These are phyloP conservation scores for Apus apus DNA, from an alignment of 2,113 vertebrate genomes.

Conservation along the genomic window DNA sequence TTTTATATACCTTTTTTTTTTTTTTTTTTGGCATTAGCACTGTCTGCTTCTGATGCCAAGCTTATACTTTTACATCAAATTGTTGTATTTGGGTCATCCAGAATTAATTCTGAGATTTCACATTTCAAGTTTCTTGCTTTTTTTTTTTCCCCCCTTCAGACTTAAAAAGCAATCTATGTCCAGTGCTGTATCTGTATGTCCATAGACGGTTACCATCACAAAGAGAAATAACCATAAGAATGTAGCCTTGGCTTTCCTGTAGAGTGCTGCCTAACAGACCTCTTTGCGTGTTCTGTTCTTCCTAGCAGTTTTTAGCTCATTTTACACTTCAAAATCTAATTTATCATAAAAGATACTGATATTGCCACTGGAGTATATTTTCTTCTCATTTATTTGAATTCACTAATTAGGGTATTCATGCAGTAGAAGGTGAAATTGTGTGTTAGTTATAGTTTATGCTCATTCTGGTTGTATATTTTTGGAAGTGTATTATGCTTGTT, in stretches of 20 bases:
- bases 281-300: not conserved
- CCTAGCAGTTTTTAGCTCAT: not conserved
- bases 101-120: not conserved
- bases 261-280: not conserved
- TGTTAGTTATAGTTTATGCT: not conserved
- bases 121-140: not conserved
- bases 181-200: not conserved
- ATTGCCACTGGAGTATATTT: not conserved
- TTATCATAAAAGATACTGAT: not conserved
- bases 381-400: not conserved
- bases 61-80: not conserved
- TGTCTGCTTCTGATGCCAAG: not conserved
- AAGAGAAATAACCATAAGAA: not conserved
- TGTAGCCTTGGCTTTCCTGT: not conserved
- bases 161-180: not conserved
- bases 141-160: not conserved
- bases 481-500: not conserved
- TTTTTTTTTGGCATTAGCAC: not conserved
- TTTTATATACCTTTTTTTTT: no score
- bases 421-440: not conserved
- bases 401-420: not conserved
- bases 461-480: not conserved
- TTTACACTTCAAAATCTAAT: not conserved
- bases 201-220: not conserved
- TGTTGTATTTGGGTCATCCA: not conserved